Evolutionary conservation across 2,888 invertebrate genomes (phyloP), one percentile per base, ranked within the genome.

Genomic region (Drosophila subsilvestris): DNA sequence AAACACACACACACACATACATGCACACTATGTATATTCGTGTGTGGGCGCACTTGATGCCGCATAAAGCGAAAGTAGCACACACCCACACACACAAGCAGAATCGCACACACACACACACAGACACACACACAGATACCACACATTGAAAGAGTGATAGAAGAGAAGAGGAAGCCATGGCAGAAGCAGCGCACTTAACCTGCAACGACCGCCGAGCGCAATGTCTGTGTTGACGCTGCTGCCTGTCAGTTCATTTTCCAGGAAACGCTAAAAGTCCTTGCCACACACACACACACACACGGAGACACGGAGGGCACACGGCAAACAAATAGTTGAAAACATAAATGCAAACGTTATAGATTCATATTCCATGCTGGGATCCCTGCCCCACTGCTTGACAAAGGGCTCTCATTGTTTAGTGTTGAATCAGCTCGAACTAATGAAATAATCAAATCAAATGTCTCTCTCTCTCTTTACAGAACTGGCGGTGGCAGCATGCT

Each of bases 401-500:
- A 37, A 57, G 44, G 57, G 60, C 45, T 61, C 45, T 22, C 25
- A 18, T 61, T 61, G 57, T 57, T 44, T 60, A 27, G 44, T 17
- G 29, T 53, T 20, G 51, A 56, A 56, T 17, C 56, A 48, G 48
- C 47, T 45, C 20, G 20, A 37, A 61, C 37, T 61, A 58, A 61
- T 61, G 32, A 61, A 61, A 45, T 37, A 37, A 37, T 56, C 44
- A 57, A 60, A 25, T 25, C 25, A 44, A 29, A 27, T 22, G 29
- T 42, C 29, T 42, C 27, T 20, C 44, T 3, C 7, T 37, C 37
- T 37, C 17, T 63, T 83, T 86, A 14, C 70, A 92, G 92, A 74
- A 91, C 92, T 87, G 92, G 92, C 65, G 92, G 92, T 76, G 92
- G 92, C 82, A 97, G 96, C 93, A 97, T 96, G 96, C 94, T 96